These are phyloP conservation scores for Parascotia fuliginaria DNA, from an alignment of 2,888 invertebrate genomes.

Conservation along the genomic window DNA sequence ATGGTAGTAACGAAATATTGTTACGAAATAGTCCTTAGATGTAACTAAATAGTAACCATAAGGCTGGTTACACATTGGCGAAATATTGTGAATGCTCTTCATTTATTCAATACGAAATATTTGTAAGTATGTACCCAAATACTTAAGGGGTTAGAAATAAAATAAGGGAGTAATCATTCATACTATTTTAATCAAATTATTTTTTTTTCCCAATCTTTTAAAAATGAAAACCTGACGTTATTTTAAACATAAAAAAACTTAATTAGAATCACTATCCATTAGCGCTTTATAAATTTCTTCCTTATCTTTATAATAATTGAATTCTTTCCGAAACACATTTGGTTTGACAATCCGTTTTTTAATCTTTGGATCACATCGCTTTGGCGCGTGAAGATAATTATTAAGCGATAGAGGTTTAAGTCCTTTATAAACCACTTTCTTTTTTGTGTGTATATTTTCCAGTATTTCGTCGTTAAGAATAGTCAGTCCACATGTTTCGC, in stretches of 20 bases:
- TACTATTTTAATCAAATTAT: slow-evolving; percentile 8
- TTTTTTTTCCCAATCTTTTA: slow-evolving; percentile 7
- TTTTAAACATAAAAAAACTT: slow-evolving; percentile 6
- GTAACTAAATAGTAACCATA: slow-evolving; percentile 15
- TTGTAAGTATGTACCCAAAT: slow-evolving; percentile 8
- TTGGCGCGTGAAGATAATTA: slow-evolving; percentile 12
- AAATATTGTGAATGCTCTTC: slow-evolving; percentile 1
- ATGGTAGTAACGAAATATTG: slow-evolving; percentile 1
- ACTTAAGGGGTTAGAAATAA: slow-evolving; percentile 9
- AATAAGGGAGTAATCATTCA: slow-evolving; percentile 12
- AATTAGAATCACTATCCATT: slow-evolving; percentile 11
- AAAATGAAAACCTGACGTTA: slow-evolving; percentile 3
- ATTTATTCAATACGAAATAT: slow-evolving; percentile 9
- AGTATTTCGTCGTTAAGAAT: slow-evolving; percentile 12
- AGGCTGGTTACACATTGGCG: slow-evolving; percentile 7
- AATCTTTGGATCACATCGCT: slow-evolving; percentile 10
- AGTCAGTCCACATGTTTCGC: slow-evolving; percentile 14
- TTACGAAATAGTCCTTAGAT: slow-evolving; percentile 19
- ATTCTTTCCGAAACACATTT: slow-evolving; percentile 9
- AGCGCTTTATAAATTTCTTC: slow-evolving; percentile 12
- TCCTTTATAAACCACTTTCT: slow-evolving; percentile 12
- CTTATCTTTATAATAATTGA: slow-evolving; percentile 9
- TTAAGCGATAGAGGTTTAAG: slow-evolving; percentile 11
- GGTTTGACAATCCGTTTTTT: slow-evolving; percentile 12
- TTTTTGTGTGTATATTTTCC: slow-evolving; percentile 13